Base-by-base conservation (phyloP, 2,797 vertebrate genomes). In the Anas bernieri region DNA sequence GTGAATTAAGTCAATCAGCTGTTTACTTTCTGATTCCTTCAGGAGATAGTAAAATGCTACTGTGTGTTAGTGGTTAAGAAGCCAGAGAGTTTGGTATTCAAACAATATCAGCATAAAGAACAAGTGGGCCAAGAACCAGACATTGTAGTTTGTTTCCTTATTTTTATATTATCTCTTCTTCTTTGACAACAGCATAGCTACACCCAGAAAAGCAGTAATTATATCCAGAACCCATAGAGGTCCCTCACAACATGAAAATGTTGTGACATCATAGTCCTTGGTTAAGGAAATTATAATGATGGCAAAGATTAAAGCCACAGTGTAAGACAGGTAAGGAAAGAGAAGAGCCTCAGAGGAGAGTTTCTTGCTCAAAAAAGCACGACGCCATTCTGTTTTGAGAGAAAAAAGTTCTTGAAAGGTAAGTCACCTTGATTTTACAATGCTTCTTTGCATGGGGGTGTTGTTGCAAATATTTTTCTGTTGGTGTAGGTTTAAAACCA, bases 211-310 rank as follows among this genome's bases (percentile, higher is more conserved):
- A 90, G 77, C 69, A 90, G 69, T 70, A 88, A 95, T 94, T 96
- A 95, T 76, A 92, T 58, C 64, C 63, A 91, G 67, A 90, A 92
- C 66, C 33, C 64, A 84, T 84, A 95, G 89, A 95, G 7, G 54
- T 92, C 91, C 80, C 84, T 95, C 90, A 95, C 92, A 93, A 88
- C 94, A 91, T 91, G 94, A 93, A 96, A 94, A 95, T 95, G 80
- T 79, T 96, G 83, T 96, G 91, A 96, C 94, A 93, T 93, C 93
- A 92, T 88, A 84, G 54, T 82, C 41, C 80, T 94, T 82, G 93
- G 95, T 95, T 93, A 94, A 79, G 77, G 86, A 96, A 96, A 96
- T 95, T 93, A 92, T 90, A 96, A 92, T 64, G 63, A 95, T 95
- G 94, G 70, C 64, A 88, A 55, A 93, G 63, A 59, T 93, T 90